A percentile compares a stretch with the other conserved stretches of the same genome.
phyloP scores from a whole-genome alignment of 2,888 invertebrate species.

The Tenthredo notha region DNA sequence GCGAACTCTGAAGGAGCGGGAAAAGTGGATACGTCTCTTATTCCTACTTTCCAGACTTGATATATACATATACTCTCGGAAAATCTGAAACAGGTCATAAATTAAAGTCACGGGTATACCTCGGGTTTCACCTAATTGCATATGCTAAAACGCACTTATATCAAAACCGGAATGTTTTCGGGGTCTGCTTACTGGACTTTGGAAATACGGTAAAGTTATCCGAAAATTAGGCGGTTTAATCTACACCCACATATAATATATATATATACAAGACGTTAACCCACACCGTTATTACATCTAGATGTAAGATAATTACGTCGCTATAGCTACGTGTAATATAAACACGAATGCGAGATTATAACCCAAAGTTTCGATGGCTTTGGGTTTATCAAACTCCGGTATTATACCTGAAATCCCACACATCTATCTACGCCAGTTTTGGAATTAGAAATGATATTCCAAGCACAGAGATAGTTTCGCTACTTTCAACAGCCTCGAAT shows the following conservation, averaged over 20 bases:
- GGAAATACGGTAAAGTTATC: slow-evolving; percentile 21
- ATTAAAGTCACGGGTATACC: neutral
- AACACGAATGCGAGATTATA: neutral
- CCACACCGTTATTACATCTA: neutral
- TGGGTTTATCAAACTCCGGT: slow-evolving; percentile 31
- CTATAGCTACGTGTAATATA: neutral
- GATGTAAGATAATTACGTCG: neutral
- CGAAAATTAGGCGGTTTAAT: slow-evolving; percentile 27
- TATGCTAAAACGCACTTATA: neutral
- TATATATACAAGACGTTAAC: neutral
- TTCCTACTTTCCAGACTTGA: neutral
- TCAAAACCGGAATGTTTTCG: neutral
- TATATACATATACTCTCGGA: neutral
- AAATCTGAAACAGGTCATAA: neutral
- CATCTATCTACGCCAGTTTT: neutral
- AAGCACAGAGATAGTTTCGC: neutral
- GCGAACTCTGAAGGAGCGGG: neutral
- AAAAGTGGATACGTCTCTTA: neutral
- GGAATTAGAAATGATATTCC: neutral
- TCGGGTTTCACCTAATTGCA: neutral
- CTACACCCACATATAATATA: neutral
- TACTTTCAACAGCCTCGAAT: neutral
- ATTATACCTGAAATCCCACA: neutral
- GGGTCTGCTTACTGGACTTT: neutral
- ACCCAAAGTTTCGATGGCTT: slow-evolving; percentile 32